A percentile compares a stretch with the other conserved stretches of the same genome.
phyloP scores from a whole-genome alignment of 2,888 invertebrate species.

The Athrips mouffetella region DNA sequence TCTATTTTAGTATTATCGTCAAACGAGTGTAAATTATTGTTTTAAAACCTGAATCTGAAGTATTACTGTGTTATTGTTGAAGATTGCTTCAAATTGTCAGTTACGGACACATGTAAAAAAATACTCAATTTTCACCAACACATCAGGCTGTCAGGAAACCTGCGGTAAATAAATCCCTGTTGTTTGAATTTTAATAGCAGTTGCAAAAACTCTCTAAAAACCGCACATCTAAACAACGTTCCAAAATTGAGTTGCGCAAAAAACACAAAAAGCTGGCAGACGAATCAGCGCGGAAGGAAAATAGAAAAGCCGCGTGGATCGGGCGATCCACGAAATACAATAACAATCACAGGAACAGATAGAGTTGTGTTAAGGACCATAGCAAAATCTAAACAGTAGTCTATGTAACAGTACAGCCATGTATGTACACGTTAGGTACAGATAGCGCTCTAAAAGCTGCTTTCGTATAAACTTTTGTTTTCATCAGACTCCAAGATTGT shows the following conservation, averaged over 20 bases:
- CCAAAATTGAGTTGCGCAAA: slow-evolving; percentile 8
- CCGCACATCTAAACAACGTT: slow-evolving; percentile 5
- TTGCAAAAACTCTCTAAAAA: background rate
- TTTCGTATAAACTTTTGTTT: too few relatives aligned
- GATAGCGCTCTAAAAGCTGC: too few relatives aligned
- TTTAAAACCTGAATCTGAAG: background rate
- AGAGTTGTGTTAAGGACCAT: too few relatives aligned
- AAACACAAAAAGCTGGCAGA: slow-evolving; percentile 17
- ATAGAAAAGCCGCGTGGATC: slow-evolving; percentile 29
- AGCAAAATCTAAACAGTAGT: too few relatives aligned
- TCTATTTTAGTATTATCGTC: background rate
- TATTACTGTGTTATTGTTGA: background rate
- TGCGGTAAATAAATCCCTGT: background rate
- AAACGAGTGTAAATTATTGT: background rate
- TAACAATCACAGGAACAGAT: slow-evolving; percentile 52
- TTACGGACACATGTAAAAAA: background rate
- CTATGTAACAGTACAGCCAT: too few relatives aligned
- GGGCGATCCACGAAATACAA: slow-evolving; percentile 41
- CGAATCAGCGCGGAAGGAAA: slow-evolving; percentile 23
- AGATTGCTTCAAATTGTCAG: background rate
- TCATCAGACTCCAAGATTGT: too few relatives aligned
- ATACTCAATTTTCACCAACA: background rate
- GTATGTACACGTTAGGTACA: too few relatives aligned
- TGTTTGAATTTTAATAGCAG: background rate
- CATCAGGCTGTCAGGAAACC: background rate